Base-by-base conservation (phyloP, 2,113 vertebrate genomes). In the Sakesphorus luctuosus region DNA sequence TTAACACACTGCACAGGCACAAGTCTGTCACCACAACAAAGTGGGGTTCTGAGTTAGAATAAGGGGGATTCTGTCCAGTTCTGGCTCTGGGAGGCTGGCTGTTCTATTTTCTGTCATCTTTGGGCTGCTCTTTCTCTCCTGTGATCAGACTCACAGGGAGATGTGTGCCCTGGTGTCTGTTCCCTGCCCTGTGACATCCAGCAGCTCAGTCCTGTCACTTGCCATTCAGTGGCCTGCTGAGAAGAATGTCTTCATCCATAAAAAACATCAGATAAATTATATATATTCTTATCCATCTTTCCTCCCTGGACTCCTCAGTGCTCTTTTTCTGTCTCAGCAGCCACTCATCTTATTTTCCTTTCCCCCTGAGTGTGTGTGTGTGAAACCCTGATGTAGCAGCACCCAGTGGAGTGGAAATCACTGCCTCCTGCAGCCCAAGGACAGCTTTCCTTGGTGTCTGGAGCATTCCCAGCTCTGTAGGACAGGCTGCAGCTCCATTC, bases 71-170 rank as follows among this genome's bases (percentile, higher is more conserved):
- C n/a, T 67, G 52, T 52, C 81, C 72, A 40, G 26, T 47, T 71
- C 8, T 16, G 11, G 29, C 56, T 61, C 67, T 49, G 53, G 35
- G 18, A 33, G 55, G 62, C 3, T 19, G 36, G 20, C 43, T 31
- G 28, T 24, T 1, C 58, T 47, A 10, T 80, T 65, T 89, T 21
- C 63, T 46, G 1, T 59, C 40, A 3, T 29, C 25, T 61, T 33
- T 43, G 58, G 29, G 4, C 6, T 43, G 36, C 20, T 18, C 14
- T 6, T 49, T 33, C 20, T 5, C 11, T 1, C 3, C 10, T 28
- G 31, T 55, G 16, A 6, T 14, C 9, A 6, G 59, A 16, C 21
- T 35, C 12, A 1, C 4, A 1, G 0, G 25, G 33, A 43, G 16
- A 12, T 8, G 6, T 2, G 3, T 28, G 36, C 46, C 18, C 26